These are phyloP conservation scores for Propithecus coquereli DNA, from an alignment of 2,113 vertebrate genomes.

Conservation along the genomic window DNA sequence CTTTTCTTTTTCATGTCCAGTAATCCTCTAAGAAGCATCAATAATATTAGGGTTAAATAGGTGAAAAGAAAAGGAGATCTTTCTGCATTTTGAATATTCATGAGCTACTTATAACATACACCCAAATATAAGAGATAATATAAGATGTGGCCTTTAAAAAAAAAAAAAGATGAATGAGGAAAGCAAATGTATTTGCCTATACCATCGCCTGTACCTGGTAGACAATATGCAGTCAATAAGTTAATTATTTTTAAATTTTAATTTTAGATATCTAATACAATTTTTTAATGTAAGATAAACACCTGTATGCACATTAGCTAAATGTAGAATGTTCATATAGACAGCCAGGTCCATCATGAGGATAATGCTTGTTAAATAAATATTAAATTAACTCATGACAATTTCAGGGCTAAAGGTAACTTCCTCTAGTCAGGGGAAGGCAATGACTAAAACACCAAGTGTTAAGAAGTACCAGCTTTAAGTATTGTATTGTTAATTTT, in stretches of 20 bases:
- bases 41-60: not conserved
- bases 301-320: not conserved
- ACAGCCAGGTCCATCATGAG: not conserved
- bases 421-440: not conserved
- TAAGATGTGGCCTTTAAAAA: not conserved
- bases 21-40: not conserved
- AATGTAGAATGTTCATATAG: not conserved
- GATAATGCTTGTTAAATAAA: not conserved
- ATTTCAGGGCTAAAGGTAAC: not conserved
- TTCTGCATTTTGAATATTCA: not conserved
- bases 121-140: not conserved
- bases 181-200: not conserved
- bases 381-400: not conserved
- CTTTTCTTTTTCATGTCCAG: not conserved
- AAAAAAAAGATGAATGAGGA: not conserved
- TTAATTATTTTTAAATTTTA: not conserved
- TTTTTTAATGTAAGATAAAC: not conserved
- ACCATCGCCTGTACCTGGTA: not conserved
- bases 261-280: not conserved
- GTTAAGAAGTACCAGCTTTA: not conserved
- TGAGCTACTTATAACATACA: not conserved
- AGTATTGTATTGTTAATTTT: not conserved
- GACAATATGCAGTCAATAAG: not conserved
- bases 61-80: not conserved
- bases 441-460: not conserved